Evolutionary conservation across 2,113 vertebrate species (phyloP), one percentile per base, ranked within the genome.

Genomic region (Tachysurus vachellii): DNA sequence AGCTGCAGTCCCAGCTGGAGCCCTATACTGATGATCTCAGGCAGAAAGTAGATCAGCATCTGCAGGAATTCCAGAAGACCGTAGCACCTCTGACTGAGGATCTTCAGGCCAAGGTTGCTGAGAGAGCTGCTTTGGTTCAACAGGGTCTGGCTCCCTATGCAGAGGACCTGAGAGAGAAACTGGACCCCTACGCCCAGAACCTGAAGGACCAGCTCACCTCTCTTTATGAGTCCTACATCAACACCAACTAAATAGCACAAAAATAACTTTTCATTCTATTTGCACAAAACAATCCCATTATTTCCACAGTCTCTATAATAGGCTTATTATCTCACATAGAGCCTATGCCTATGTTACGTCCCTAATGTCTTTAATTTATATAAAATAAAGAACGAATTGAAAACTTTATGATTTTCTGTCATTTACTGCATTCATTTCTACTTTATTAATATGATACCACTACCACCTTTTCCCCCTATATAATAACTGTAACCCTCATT

Each of bases 1-100:
- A 92, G 14, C 89, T 95, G 88, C 91, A 93, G 87, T 5, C 89
- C 81, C 91, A 92, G 84, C 12, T 95, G 89, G 92, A 86, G 2
- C 93, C 93, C 5, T 93, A 92, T 89, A 90, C 91, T 0, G 89
- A 90, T 1, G 92, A 93, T 31, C 76, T 95, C 88, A 93, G 84
- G 77, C 53, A 85, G 89, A 94, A 91, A 83, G 92, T 95, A 12
- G 90, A 94, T 62, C 84, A 91, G 70, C 93, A 89, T 28, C 83
- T 94, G 77, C 71, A 92, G 88, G 90, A 93, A 36, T 95, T 96
- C 91, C 91, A 93, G 91, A 88, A 93, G 70, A 92, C 36, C 0
- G 57, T 95, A 80, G 76, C 80, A 0, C 95, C 95, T 6, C 26
- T 95, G 87, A 83, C 93, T 5, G 92, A 93, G 36, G 89, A 86